Conservation (phyloP, 1,140 invertebrate species). For the Pseudomyrmex cubaensis region DNA sequence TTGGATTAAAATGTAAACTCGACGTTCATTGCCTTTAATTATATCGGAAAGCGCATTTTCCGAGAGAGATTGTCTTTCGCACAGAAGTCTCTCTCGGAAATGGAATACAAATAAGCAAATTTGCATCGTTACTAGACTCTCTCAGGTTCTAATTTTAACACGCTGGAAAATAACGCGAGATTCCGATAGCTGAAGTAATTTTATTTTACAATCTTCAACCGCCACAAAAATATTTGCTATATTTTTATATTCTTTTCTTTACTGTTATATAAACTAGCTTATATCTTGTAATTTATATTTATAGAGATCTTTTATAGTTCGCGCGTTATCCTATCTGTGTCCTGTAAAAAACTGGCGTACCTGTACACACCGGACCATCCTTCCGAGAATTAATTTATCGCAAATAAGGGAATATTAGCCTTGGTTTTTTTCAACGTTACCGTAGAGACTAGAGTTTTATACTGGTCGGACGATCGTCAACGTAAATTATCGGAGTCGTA, state of each 20-base stretch:
- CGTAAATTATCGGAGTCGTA: conserved; percentile 55
- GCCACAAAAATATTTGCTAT: no score
- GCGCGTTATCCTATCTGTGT: no score
- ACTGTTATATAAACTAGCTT: no score
- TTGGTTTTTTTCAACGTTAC: conserved; percentile 17
- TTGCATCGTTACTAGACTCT: no score
- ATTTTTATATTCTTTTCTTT: no score
- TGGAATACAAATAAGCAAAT: conserved; percentile 8
- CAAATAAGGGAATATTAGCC: conserved; percentile 39
- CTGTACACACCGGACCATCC: neutral
- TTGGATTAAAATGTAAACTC: conserved; percentile 7
- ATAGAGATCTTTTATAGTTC: neutral
- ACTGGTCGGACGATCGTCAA: conserved; percentile 41
- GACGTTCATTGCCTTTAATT: conserved; percentile 11
- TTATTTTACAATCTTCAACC: no score
- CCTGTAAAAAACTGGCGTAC: neutral
- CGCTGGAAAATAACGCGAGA: neutral
- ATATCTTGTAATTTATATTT: conserved; percentile 7
- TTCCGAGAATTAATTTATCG: conserved; percentile 44
- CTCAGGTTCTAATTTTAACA: neutral
- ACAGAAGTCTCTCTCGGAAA: neutral
- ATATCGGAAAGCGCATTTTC: neutral
- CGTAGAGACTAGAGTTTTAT: conserved; percentile 27
- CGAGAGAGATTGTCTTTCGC: neutral
- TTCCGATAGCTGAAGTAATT: neutral